A percentile compares a stretch with the other conserved stretches of the same genome.
These are phyloP conservation scores for Nerophis ophidion DNA, from an alignment of 2,113 vertebrate species.

Conservation along the genomic window DNA sequence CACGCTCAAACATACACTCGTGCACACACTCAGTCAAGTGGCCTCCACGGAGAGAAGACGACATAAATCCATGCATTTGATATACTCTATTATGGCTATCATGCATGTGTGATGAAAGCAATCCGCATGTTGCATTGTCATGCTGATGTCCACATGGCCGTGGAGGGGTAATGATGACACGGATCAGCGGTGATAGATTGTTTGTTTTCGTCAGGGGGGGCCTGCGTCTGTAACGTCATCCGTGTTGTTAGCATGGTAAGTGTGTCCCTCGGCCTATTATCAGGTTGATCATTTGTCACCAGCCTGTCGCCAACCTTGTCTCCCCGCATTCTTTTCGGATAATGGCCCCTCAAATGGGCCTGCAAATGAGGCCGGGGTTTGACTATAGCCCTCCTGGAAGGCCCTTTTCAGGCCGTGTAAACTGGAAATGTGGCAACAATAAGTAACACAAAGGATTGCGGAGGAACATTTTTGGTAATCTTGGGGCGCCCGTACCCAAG, in stretches of 20 bases:
- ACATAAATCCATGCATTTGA: constrained; percentile 62
- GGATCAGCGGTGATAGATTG: constrained; percentile 74
- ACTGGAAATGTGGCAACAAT: constrained; percentile 63
- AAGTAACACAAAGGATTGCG: constrained; percentile 14
- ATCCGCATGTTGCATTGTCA: constrained; percentile 65
- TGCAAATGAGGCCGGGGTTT: constrained; percentile 61
- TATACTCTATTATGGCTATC: constrained; percentile 37
- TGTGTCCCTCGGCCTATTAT: constrained; percentile 67
- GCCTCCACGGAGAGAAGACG: constrained; percentile 36
- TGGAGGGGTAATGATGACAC: constrained; percentile 64
- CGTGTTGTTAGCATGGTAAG: constrained; percentile 71
- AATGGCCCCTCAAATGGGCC: constrained; percentile 66
- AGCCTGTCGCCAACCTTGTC: constrained; percentile 69
- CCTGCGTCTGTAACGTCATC: constrained; percentile 45
- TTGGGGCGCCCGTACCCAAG: constrained; percentile 2
- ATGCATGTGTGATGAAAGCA: constrained; percentile 57
- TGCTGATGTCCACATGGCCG: constrained; percentile 62
- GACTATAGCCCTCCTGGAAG: constrained; percentile 61
- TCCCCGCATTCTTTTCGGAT: constrained; percentile 63
- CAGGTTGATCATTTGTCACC: constrained; percentile 73
- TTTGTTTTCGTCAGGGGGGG: constrained; percentile 62
- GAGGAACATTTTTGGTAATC: background rate
- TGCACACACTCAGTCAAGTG: constrained; percentile 30
- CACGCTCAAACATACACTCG: constrained; percentile 13
- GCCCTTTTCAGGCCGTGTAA: constrained; percentile 64